phyloP scores from a whole-genome alignment of 2,113 vertebrate species.

The Megaceryle torquata region DNA sequence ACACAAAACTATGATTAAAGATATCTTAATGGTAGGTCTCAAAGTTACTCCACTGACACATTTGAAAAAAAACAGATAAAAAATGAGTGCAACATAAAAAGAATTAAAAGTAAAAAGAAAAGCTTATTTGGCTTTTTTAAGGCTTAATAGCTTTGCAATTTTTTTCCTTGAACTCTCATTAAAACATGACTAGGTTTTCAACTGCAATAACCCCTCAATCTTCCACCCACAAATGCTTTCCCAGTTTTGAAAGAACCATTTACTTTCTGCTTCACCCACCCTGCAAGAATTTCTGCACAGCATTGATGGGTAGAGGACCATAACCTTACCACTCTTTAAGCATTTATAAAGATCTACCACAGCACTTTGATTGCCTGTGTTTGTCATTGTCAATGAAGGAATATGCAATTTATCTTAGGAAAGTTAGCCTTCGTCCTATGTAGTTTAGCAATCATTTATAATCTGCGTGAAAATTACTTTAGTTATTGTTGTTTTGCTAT shows the following conservation, averaged over 20 bases:
- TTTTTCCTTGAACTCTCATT: not conserved
- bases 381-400: slow-evolving; percentile 56
- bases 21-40: not conserved
- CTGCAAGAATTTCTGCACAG: slow-evolving; percentile 44
- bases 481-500: not conserved
- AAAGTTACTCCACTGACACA: not conserved
- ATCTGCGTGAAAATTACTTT: not conserved
- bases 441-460: not conserved
- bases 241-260: not conserved
- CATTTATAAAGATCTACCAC: slow-evolving; percentile 23
- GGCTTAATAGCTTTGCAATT: not conserved
- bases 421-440: not conserved
- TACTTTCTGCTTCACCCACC: slow-evolving; percentile 12
- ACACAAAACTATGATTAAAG: not conserved
- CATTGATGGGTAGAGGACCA: slow-evolving; percentile 25
- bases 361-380: slow-evolving; percentile 31
- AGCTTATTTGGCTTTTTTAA: not conserved
- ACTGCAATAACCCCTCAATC: not conserved
- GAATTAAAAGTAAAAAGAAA: not conserved
- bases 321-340: slow-evolving; percentile 19
- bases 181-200: slow-evolving; percentile 11
- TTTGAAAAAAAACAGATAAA: not conserved
- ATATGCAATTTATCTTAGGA: slow-evolving; percentile 1
- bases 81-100: not conserved
- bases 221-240: not conserved